A percentile compares a stretch with the other conserved stretches of the same genome.
Evolutionary conservation across 2,797 vertebrate species (phyloP).

Genomic region (Diceros bicornis): DNA sequence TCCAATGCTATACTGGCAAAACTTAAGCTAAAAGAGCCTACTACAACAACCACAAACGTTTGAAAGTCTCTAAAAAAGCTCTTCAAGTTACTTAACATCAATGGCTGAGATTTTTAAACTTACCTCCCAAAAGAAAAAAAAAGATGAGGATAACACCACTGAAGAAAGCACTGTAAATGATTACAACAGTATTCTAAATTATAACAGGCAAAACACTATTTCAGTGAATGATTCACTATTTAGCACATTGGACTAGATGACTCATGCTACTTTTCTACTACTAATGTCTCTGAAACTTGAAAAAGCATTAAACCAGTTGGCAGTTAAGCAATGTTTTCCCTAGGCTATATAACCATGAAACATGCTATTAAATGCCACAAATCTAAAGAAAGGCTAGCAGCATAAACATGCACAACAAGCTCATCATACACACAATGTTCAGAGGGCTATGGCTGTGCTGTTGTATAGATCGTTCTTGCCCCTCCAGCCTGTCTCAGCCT

Average conservation of each 20-base stretch:
- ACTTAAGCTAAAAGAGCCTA: constrained; percentile 68
- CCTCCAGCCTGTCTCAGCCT: neutral
- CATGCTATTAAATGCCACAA: neutral
- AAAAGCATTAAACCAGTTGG: constrained; percentile 55
- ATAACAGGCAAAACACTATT: constrained; percentile 9
- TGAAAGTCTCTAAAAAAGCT: constrained; percentile 41
- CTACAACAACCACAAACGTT: neutral
- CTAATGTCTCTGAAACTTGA: neutral
- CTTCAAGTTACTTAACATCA: constrained; percentile 32
- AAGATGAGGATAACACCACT: neutral
- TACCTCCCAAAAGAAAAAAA: constrained; percentile 49
- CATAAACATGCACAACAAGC: neutral
- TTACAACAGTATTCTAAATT: neutral
- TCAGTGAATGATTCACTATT: constrained; percentile 42
- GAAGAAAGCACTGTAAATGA: constrained; percentile 1
- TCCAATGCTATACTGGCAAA: constrained; percentile 47
- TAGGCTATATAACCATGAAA: neutral
- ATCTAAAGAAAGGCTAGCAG: neutral
- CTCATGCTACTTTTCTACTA: constrained; percentile 8
- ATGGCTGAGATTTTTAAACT: constrained; percentile 66
- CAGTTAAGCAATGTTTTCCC: constrained; percentile 55
- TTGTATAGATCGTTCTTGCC: neutral
- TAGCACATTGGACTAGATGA: constrained; percentile 33
- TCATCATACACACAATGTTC: neutral
- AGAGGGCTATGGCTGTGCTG: neutral